Conservation (phyloP, 2,797 vertebrate genomes). For the Sphenodon punctatus region DNA sequence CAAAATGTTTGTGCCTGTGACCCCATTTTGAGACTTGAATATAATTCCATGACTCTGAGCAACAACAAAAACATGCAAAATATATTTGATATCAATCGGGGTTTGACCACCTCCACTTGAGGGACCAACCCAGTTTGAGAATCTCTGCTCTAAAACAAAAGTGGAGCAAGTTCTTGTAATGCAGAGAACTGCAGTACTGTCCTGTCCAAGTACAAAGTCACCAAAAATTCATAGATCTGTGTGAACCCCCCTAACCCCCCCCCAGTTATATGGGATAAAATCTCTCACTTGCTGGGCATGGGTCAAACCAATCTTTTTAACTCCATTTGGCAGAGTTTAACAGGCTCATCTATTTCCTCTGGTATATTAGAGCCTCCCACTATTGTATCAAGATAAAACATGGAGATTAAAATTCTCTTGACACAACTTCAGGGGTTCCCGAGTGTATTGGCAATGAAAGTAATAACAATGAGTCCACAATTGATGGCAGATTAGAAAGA, state of each 20-base stretch:
- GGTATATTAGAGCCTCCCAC: background rate
- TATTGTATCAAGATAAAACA: slow-evolving; percentile 30
- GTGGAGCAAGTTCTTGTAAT: background rate
- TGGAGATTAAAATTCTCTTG: slow-evolving; percentile 21
- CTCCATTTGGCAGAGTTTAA: slow-evolving; percentile 29
- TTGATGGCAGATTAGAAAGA: slow-evolving; percentile 25
- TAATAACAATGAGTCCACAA: slow-evolving; percentile 24
- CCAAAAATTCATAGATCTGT: background rate
- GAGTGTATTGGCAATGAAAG: slow-evolving; percentile 29
- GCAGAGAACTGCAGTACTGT: background rate
- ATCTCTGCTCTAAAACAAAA: background rate
- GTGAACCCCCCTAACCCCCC: too few relatives aligned
- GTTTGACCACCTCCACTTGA: too few relatives aligned
- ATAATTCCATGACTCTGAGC: too few relatives aligned
- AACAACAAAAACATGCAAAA: too few relatives aligned
- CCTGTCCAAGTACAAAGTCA: slow-evolving; percentile 12
- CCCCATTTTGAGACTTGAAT: too few relatives aligned
- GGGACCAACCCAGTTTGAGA: too few relatives aligned
- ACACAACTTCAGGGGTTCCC: slow-evolving; percentile 15
- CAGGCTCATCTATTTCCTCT: background rate
- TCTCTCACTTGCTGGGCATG: slow-evolving; percentile 19
- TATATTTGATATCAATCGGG: too few relatives aligned
- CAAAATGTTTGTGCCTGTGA: too few relatives aligned
- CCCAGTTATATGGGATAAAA: background rate
- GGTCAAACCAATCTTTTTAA: slow-evolving; percentile 25